Evolutionary conservation across 2,113 vertebrate species (phyloP).

Genomic region (Cyanistes caeruleus): DNA sequence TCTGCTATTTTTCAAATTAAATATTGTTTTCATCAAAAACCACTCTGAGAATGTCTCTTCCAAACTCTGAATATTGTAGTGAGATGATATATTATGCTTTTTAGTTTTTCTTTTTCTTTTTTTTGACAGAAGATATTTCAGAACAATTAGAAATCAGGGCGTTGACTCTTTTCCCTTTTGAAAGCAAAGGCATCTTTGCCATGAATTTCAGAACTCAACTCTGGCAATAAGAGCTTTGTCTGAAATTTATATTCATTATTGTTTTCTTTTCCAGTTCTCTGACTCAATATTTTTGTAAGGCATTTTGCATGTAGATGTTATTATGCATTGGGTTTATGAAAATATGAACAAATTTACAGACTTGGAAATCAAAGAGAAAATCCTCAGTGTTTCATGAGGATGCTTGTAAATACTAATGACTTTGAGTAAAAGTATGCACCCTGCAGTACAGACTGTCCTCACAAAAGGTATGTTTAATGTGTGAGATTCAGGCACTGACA

Average conservation of each 20-base stretch:
- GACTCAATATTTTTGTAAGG: background rate
- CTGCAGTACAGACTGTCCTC: background rate
- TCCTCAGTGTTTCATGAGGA: background rate
- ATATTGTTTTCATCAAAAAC: background rate
- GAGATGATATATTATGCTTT: background rate
- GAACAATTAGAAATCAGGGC: background rate
- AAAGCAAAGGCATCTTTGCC: background rate
- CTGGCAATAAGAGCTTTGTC: background rate
- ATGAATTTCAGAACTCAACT: background rate
- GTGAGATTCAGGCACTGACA: background rate
- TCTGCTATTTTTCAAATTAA: background rate
- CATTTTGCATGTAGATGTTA: background rate
- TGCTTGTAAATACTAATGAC: background rate
- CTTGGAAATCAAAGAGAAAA: background rate
- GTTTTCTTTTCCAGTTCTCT: background rate
- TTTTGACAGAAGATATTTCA: background rate
- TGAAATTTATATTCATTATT: background rate
- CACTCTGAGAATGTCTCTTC: background rate
- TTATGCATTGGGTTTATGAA: background rate
- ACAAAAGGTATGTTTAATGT: background rate
- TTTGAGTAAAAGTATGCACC: background rate
- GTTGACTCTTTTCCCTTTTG: background rate
- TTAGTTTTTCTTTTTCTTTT: background rate
- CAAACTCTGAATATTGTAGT: background rate
- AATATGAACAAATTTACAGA: background rate